Evolutionary conservation across 1,140 invertebrate species (phyloP).

Genomic region (Leptestheria dahalacensis): DNA sequence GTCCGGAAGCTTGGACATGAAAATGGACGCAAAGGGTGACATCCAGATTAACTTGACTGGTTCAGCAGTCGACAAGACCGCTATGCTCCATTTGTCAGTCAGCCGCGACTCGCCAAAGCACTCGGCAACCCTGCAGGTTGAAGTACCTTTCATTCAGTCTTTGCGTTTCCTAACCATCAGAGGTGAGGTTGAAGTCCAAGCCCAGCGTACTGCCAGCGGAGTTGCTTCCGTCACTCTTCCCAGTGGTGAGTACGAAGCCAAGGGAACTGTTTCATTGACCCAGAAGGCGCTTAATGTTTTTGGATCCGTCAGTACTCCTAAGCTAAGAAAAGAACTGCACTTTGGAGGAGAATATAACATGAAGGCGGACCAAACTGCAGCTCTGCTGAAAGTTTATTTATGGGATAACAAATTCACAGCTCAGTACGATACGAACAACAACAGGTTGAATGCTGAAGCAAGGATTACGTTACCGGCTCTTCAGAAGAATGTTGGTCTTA

Average conservation of each 20-base stretch:
- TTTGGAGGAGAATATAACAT: not conserved
- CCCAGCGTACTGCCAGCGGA: not conserved
- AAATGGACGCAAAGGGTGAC: slow-evolving; percentile 17
- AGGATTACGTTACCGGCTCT: slow-evolving; percentile 10
- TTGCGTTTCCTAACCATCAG: not conserved
- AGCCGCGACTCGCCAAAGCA: not conserved
- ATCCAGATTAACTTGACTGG: slow-evolving; percentile 16
- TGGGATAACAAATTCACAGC: slow-evolving; percentile 9
- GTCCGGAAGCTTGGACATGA: no score
- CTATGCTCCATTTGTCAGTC: not conserved
- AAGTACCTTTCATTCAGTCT: not conserved
- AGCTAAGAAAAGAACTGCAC: not conserved
- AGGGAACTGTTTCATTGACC: not conserved
- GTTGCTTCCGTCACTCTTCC: not conserved
- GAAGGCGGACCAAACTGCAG: slow-evolving; percentile 2
- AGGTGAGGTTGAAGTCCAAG: not conserved
- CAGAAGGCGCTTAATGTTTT: not conserved
- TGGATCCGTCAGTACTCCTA: not conserved
- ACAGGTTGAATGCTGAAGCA: not conserved
- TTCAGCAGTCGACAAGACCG: slow-evolving; percentile 1
- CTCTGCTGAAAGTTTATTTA: not conserved
- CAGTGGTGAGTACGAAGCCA: not conserved
- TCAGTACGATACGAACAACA: slow-evolving; percentile 1
- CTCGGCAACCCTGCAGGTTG: not conserved
- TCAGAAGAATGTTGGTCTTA: not conserved